phyloP scores from a whole-genome alignment of 2,113 vertebrate genomes.

The Stictonetta naevosa region DNA sequence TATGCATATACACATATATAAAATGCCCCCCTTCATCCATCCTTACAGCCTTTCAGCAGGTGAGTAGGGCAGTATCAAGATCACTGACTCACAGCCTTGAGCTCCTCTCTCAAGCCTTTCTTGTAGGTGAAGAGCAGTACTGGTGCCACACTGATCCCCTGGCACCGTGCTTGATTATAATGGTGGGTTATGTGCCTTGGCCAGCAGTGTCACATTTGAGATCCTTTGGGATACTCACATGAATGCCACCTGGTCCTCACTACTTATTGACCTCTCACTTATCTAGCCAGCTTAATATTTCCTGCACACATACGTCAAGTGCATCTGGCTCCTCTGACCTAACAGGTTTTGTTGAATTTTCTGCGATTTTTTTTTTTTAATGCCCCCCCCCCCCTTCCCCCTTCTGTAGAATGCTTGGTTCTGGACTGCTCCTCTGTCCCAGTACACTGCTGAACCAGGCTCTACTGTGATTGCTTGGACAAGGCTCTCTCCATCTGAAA shows the following conservation, averaged over 20 bases:
- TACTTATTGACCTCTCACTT: neutral
- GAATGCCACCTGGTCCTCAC: slow-evolving; percentile 15
- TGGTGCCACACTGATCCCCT: neutral
- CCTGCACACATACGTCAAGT: neutral
- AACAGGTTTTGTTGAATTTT: neutral
- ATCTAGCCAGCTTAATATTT: neutral
- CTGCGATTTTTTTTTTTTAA: neutral
- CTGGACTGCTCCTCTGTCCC: neutral
- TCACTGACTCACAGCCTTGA: fast-evolving
- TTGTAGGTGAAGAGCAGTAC: neutral
- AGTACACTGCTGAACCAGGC: neutral
- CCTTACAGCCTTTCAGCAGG: neutral
- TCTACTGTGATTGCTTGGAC: neutral
- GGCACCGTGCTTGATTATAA: neutral
- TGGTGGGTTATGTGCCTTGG: neutral
- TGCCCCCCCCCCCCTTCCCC: neutral
- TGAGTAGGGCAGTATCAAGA: neutral
- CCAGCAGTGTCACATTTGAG: neutral
- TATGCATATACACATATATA: neutral
- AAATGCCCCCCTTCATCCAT: neutral
- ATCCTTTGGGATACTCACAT: neutral
- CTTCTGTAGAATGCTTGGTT: neutral
- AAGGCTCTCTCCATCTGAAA: neutral
- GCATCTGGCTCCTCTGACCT: neutral
- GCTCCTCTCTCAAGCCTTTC: neutral